phyloP scores from a whole-genome alignment of 2,888 invertebrate species.

The Diaprepes abbreviatus region DNA sequence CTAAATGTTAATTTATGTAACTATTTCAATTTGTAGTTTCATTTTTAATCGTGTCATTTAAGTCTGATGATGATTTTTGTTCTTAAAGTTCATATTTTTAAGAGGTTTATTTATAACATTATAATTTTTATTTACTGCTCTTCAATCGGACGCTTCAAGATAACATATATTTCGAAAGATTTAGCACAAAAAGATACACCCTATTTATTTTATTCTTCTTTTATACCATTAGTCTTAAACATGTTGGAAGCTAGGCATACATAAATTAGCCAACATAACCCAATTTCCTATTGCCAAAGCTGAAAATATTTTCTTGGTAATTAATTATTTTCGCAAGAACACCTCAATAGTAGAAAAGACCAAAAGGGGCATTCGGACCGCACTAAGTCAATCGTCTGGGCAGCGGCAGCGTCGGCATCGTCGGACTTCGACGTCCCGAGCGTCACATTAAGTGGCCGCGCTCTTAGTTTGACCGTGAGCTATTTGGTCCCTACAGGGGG shows the following conservation, averaged over 20 bases:
- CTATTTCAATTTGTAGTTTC: conserved; percentile 13
- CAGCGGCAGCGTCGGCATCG: conserved; percentile 41
- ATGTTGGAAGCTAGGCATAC: not conserved
- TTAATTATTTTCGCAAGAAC: conserved; percentile 39
- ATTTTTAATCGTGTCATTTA: not conserved
- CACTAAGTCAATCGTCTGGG: conserved; percentile 51
- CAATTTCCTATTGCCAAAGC: conserved; percentile 5
- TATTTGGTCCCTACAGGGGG: conserved; percentile 66
- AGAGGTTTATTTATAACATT: no score
- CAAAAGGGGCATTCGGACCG: conserved; percentile 45
- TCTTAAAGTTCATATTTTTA: no score
- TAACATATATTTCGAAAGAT: no score
- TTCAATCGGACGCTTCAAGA: no score
- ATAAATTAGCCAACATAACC: not conserved
- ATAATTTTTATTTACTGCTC: no score
- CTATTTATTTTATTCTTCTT: no score
- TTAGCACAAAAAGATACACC: no score
- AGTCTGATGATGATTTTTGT: no score
- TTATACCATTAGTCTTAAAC: no score
- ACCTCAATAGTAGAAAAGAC: conserved; percentile 34
- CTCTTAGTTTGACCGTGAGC: conserved; percentile 69
- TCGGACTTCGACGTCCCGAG: conserved; percentile 62
- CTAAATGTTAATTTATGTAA: conserved; percentile 23
- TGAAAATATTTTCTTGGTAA: conserved; percentile 22
- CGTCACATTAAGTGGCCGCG: conserved; percentile 69